These are phyloP conservation scores for Smittia sp. DNA, from an alignment of 2,888 invertebrate species.

Conservation along the genomic window DNA sequence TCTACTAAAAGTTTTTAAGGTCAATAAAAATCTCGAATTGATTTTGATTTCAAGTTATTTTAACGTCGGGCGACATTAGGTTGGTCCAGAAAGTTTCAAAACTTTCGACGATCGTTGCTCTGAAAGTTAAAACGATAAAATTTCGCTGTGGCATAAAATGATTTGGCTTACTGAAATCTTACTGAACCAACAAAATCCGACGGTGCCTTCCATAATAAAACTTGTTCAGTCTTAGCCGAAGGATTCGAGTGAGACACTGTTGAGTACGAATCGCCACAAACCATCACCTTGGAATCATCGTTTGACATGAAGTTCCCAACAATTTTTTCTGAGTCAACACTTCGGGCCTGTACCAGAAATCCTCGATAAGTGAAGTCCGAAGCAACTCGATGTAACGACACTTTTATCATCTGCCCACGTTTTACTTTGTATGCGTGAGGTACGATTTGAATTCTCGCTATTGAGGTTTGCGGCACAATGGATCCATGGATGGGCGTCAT, in stretches of 20 bases:
- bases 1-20: constrained; percentile 42
- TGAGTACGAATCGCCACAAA: constrained; percentile 65
- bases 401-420: constrained; percentile 16
- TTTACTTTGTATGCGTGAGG: constrained; percentile 20
- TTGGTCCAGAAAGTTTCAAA: background rate
- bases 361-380: constrained; percentile 23
- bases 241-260: constrained; percentile 72
- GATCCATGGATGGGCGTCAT: constrained; percentile 13
- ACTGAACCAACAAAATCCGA: constrained; percentile 56
- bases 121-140: background rate
- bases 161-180: background rate
- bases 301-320: constrained; percentile 56
- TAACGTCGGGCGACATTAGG: background rate
- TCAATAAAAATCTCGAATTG: no score
- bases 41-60: no score
- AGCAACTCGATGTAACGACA: constrained; percentile 15
- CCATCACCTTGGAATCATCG: constrained; percentile 59
- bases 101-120: background rate
- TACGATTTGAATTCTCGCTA: background rate
- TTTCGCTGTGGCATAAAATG: no score
- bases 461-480: background rate
- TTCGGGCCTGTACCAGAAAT: constrained; percentile 24
- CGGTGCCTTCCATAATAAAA: constrained; percentile 76
- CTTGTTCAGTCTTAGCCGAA: constrained; percentile 61
- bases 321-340: background rate